Evolutionary conservation across 2,797 vertebrate genomes (phyloP).

Genomic region (Nyctalus aviator): DNA sequence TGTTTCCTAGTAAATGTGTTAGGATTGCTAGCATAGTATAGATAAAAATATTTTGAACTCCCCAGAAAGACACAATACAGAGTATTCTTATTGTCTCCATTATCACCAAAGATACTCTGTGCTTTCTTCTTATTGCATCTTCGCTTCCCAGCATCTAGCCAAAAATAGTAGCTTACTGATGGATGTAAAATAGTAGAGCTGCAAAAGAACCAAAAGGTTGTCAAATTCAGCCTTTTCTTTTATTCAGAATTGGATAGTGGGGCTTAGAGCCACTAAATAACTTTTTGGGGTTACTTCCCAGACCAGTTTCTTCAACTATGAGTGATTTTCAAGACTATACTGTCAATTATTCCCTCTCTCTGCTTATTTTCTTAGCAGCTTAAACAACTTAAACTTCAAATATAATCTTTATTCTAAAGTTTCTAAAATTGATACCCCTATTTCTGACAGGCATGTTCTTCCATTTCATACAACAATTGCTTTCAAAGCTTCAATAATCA

Average conservation of each 20-base stretch:
- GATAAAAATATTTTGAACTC: conserved; percentile 71
- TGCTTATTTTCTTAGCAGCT: conserved; percentile 28
- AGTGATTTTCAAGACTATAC: neutral
- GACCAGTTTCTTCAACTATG: neutral
- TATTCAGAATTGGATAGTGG: neutral
- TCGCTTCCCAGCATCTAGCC: neutral
- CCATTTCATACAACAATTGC: neutral
- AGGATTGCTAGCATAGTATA: conserved; percentile 62
- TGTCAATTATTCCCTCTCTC: neutral
- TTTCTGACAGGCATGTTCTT: neutral
- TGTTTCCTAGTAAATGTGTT: conserved; percentile 41
- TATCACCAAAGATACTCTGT: conserved; percentile 50
- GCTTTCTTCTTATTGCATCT: conserved; percentile 3
- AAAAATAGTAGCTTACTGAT: conserved; percentile 45
- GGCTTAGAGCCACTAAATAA: neutral
- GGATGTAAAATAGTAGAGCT: conserved; percentile 45
- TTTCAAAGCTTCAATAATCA: conserved; percentile 33
- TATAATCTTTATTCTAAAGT: conserved; percentile 18
- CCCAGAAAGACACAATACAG: conserved; percentile 53
- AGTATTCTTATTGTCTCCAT: conserved; percentile 50
- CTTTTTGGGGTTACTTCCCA: neutral
- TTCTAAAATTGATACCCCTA: conserved; percentile 18
- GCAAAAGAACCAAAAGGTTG: neutral
- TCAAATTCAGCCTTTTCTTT: conserved; percentile 36
- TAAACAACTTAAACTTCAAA: conserved; percentile 18